phyloP scores from a whole-genome alignment of 2,888 invertebrate species.

The Pollenia griseotomentosa region DNA sequence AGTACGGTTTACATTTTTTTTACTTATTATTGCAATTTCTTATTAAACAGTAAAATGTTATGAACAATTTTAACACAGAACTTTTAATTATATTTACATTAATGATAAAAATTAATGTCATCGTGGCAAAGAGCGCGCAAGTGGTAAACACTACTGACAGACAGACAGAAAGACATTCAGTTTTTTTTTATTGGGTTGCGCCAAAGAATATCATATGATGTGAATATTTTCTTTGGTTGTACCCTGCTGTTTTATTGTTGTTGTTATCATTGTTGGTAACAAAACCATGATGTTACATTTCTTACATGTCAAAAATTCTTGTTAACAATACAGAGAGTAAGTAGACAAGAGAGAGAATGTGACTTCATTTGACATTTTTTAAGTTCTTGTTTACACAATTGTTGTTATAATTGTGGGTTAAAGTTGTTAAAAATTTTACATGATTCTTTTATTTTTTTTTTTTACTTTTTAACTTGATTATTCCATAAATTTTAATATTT shows the following conservation, averaged over 20 bases:
- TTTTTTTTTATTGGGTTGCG: not conserved
- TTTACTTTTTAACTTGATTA: slow-evolving; percentile 31
- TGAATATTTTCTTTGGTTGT: not conserved
- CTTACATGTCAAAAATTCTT: slow-evolving; percentile 48
- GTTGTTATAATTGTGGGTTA: slow-evolving; percentile 61
- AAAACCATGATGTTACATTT: slow-evolving; percentile 26
- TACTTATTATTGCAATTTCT: slow-evolving; percentile 31
- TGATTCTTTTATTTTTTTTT: not conserved
- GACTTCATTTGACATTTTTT: slow-evolving; percentile 32
- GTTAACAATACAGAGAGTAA: not conserved
- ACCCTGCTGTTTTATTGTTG: slow-evolving; percentile 42
- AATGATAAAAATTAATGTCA: slow-evolving; percentile 53
- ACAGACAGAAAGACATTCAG: not conserved
- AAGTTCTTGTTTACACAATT: slow-evolving; percentile 63
- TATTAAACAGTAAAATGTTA: not conserved
- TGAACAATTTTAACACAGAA: not conserved
- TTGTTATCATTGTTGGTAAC: not conserved
- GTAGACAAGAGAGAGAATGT: not conserved
- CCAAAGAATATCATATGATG: no score
- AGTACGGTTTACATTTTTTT: not conserved
- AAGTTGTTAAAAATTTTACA: slow-evolving; percentile 45
- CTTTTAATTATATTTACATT: slow-evolving; percentile 64
- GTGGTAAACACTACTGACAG: slow-evolving; percentile 2
- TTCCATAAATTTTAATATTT: slow-evolving; percentile 63
- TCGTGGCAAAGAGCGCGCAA: slow-evolving; percentile 10